Base-by-base conservation (phyloP, 53 echinoderm and acorn worm genomes). In the Holothuria scabra region DNA sequence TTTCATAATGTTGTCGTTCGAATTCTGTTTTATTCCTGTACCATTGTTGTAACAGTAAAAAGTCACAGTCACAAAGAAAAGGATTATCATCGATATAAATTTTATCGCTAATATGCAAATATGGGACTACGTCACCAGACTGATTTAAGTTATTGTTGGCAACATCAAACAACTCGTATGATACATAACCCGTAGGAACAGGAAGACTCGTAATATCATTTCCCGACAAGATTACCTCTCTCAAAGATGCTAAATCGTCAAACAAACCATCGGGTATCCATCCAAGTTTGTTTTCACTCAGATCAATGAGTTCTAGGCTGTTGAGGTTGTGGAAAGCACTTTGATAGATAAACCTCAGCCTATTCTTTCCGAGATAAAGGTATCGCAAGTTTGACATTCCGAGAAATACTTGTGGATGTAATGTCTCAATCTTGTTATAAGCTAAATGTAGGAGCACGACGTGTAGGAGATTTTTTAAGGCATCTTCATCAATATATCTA, bases 11-110 rank as follows among this genome's bases (percentile, higher is more conserved):
- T 52, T 52, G 16, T 52, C 18, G 52, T 52, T 52, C 18, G 18
- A 16, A 1, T 14, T 52, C 5, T 21, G 71, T 46, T 71, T 72
- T 44, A 48, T 72, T 44, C 46, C 25, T 10, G 22, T 24, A 72
- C 19, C 46, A 20, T 46, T n/a, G 21, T 11, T 72, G 72, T 46
- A 72, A 23, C 5, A 35, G 21, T 24, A 46, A 38, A 44, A 72
- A 72, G 20, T 44, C 72, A 72, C 72, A 72, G 46, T 72, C 72
- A 44, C 72, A 72, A 8, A 72, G 2, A 11, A 72, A 72, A 1
- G 44, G 72, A 44, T 72, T 72, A 0, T 48, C 72, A 10, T 48
- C 72, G 23, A 49, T 33, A 18, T 46, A 72, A 22, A 41, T 25
- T 12, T 5, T 46, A 20, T 72, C 46, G 24, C 37, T 25, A 25